Conservation (phyloP, 1,140 invertebrate species). For the Drosophila varians region DNA sequence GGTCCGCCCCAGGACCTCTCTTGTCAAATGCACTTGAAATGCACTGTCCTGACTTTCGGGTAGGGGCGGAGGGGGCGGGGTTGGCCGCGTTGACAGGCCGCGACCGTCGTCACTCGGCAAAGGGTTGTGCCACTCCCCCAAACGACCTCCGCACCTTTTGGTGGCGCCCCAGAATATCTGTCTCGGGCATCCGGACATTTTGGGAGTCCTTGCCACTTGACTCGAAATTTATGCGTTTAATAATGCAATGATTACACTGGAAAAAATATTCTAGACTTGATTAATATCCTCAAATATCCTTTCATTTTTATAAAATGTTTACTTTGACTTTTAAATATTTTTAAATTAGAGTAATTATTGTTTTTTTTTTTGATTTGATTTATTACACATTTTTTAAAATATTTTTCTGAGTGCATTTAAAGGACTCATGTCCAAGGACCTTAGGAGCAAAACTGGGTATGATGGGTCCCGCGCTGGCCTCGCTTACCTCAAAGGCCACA, state of each 20-base stretch:
- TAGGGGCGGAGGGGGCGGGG: conserved; percentile 2
- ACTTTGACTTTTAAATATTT: too few relatives aligned
- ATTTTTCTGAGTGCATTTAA: not conserved
- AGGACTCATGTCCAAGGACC: not conserved
- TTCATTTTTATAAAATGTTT: too few relatives aligned
- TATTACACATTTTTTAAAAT: not conserved
- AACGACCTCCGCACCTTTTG: not conserved
- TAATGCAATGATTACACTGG: conserved; percentile 46
- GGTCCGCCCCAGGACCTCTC: conserved; percentile 5
- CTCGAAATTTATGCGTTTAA: conserved; percentile 54
- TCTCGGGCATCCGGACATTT: conserved; percentile 32
- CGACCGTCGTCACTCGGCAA: conserved; percentile 13
- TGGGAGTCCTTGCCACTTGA: conserved; percentile 30
- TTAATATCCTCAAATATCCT: not conserved
- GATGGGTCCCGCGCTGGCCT: conserved; percentile 27
- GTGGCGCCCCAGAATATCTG: conserved; percentile 15
- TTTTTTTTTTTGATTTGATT: not conserved
- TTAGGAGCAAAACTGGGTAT: not conserved
- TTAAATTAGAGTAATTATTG: too few relatives aligned
- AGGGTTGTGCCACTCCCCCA: conserved; percentile 2
- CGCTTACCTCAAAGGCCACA: conserved; percentile 54
- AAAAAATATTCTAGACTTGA: not conserved
- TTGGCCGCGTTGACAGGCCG: conserved; percentile 14
- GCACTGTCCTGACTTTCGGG: conserved; percentile 8
- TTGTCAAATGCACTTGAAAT: conserved; percentile 67